Evolutionary conservation across 2,888 invertebrate species (phyloP).

Genomic region (Stratiomys singularior): DNA sequence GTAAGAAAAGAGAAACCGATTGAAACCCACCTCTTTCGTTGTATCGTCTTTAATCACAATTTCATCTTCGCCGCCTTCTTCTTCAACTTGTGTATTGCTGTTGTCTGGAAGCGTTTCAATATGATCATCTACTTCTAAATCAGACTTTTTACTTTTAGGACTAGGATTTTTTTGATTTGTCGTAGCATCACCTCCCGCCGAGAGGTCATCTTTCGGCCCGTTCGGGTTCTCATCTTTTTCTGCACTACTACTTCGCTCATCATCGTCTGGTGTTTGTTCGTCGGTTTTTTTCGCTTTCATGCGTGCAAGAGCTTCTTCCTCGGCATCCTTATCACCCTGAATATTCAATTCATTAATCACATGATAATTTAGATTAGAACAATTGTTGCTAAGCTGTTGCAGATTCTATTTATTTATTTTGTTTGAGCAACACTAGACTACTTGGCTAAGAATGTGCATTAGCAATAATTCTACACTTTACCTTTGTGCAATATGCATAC

Average conservation of each 20-base stretch:
- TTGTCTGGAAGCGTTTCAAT: conserved; percentile 31
- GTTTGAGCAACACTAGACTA: too few species aligned
- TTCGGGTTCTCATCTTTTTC: neutral
- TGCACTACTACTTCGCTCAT: neutral
- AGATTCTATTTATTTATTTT: too few species aligned
- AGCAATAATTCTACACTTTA: conserved; percentile 59
- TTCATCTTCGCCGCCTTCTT: conserved; percentile 52
- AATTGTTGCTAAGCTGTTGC: too few species aligned
- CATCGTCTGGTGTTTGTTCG: conserved; percentile 67
- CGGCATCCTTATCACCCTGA: conserved; percentile 43
- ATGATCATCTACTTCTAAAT: conserved; percentile 62
- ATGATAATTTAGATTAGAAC: too few species aligned
- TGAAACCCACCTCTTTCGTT: conserved; percentile 17
- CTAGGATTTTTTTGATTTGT: conserved; percentile 55
- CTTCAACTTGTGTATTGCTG: conserved; percentile 44
- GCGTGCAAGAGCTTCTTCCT: conserved; percentile 65
- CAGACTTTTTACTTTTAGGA: conserved; percentile 64
- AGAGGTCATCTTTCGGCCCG: conserved; percentile 42
- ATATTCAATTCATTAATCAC: conserved; percentile 44
- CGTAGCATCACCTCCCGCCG: conserved; percentile 52
- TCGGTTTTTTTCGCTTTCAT: conserved; percentile 81
- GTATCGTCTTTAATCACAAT: conserved; percentile 24
- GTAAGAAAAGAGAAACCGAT: neutral
- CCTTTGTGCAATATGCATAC: conserved; percentile 80
- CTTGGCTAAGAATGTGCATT: neutral